Evolutionary conservation across 1,140 invertebrate species (phyloP).

Genomic region (Leptinotarsa texana): DNA sequence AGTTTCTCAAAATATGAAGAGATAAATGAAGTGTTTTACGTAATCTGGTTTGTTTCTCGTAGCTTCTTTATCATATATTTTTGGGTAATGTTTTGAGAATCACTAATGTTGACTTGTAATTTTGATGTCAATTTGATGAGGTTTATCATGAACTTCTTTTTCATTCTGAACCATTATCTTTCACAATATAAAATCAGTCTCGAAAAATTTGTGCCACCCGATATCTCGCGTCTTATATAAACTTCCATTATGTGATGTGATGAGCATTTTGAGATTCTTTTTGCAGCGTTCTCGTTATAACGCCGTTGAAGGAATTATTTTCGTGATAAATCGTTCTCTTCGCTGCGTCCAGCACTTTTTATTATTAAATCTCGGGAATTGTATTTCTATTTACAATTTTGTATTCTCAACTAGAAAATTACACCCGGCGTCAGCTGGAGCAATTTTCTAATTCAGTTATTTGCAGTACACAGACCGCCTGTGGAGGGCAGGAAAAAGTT

Average conservation of each 20-base stretch:
- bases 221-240: slow-evolving; percentile 36
- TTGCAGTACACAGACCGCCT: slow-evolving; percentile 14
- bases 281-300: slow-evolving; percentile 39
- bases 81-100: too few species aligned
- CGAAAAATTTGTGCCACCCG: slow-evolving; percentile 10
- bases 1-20: too few species aligned
- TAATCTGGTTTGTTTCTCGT: too few species aligned
- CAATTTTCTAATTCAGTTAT: slow-evolving; percentile 39
- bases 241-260: slow-evolving; percentile 41
- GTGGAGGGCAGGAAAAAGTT: slow-evolving; percentile 3
- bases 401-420: slow-evolving; percentile 39
- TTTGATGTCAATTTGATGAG: too few species aligned
- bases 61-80: too few species aligned
- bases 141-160: too few species aligned
- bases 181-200: too few species aligned
- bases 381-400: slow-evolving; percentile 41
- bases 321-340: slow-evolving; percentile 42
- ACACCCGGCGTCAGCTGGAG: slow-evolving; percentile 34
- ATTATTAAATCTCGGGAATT: slow-evolving; percentile 35
- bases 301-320: slow-evolving; percentile 41
- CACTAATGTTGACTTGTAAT: too few species aligned
- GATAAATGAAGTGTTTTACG: too few species aligned
- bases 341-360: slow-evolving; percentile 27
- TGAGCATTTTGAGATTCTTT: slow-evolving; percentile 39
- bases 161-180: too few species aligned